phyloP scores from a whole-genome alignment of 2,113 vertebrate genomes.

The Plecotus auritus region DNA sequence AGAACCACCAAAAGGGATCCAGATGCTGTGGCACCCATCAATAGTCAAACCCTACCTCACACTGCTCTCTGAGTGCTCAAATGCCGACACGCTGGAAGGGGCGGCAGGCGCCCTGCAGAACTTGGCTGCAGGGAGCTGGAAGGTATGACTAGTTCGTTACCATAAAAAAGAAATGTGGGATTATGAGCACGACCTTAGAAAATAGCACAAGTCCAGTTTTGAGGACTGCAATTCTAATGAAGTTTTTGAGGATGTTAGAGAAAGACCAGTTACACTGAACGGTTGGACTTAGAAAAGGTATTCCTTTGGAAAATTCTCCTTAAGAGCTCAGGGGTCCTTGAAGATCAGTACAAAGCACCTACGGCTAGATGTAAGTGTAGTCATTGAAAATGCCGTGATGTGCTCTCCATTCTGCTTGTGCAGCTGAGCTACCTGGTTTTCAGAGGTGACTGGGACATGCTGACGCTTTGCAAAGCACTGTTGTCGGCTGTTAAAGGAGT shows the following conservation, averaged over 20 bases:
- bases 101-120: constrained; percentile 98
- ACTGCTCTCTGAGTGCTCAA: constrained; percentile 99
- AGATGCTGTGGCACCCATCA: constrained; percentile 99
- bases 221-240: not conserved
- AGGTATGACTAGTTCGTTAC: constrained; percentile 85
- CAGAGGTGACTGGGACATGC: not conserved
- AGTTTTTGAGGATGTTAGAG: not conserved
- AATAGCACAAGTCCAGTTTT: not conserved
- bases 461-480: not conserved
- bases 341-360: not conserved
- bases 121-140: constrained; percentile 98
- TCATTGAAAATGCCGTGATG: not conserved
- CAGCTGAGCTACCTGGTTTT: not conserved
- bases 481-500: not conserved
- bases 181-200: not conserved
- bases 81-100: constrained; percentile 98
- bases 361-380: not conserved
- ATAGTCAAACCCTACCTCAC: constrained; percentile 99
- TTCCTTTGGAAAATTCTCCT: not conserved
- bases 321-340: not conserved
- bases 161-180: constrained; percentile 44
- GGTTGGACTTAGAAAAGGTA: not conserved
- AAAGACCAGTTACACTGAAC: not conserved
- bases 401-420: not conserved
- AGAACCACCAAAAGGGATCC: constrained; percentile 97